Conservation (phyloP, 1,140 invertebrate species). For the Monochamus saltuarius region DNA sequence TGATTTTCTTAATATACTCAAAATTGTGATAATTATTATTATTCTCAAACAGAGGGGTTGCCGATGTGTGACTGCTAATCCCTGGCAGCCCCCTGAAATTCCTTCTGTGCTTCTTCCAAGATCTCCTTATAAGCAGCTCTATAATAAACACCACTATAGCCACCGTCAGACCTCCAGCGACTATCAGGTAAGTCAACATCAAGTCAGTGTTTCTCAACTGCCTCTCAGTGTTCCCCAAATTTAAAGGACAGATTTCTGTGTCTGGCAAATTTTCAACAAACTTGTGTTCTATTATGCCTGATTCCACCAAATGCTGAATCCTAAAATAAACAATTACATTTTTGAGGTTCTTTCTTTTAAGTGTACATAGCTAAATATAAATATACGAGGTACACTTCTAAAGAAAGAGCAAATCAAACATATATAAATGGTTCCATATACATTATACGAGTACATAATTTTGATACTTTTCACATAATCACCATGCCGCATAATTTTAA, state of each 20-base stretch:
- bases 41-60: constrained; percentile 5
- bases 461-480: too few species aligned
- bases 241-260: constrained; percentile 74
- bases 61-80: background rate
- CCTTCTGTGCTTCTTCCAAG: constrained; percentile 11
- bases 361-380: too few species aligned
- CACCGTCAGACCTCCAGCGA: constrained; percentile 63
- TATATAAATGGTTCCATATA: too few species aligned
- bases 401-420: too few species aligned
- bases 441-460: too few species aligned
- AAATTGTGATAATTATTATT: constrained; percentile 27
- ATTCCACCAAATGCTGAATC: constrained; percentile 65
- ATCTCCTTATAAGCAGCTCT: constrained; percentile 55
- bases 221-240: constrained; percentile 76
- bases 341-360: too few species aligned
- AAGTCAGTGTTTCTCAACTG: constrained; percentile 69
- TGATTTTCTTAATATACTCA: constrained; percentile 32
- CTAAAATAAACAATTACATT: constrained; percentile 56
- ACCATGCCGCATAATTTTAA: too few species aligned
- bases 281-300: constrained; percentile 70
- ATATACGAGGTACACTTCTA: too few species aligned
- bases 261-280: constrained; percentile 63
- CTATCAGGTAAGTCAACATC: constrained; percentile 70
- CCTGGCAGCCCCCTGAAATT: background rate
- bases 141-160: constrained; percentile 63